phyloP scores from a whole-genome alignment of 53 echinoderm and acorn worm genomes.

The Antedon mediterranea region DNA sequence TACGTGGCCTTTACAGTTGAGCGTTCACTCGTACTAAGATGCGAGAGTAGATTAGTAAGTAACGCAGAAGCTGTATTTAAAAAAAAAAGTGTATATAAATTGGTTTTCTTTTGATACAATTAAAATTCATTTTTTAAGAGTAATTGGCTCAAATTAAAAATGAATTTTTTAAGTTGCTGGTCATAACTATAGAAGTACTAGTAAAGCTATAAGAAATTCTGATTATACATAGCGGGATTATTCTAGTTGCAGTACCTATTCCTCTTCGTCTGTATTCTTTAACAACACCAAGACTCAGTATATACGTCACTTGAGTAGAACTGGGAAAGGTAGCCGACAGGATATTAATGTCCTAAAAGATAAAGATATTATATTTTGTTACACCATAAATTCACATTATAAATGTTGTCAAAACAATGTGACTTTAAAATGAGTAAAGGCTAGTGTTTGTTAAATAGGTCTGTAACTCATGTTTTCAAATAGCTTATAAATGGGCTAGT shows the following conservation, averaged over 20 bases:
- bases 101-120: no score
- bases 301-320: constrained; percentile 95
- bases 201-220: no score
- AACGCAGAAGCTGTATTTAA: constrained; percentile 56
- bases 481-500: no score
- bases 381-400: no score
- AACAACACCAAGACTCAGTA: constrained; percentile 89
- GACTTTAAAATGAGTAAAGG: no score
- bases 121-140: no score
- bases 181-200: not conserved
- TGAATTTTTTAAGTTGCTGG: not conserved
- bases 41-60: constrained; percentile 66
- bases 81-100: no score
- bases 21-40: constrained; percentile 46
- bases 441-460: no score
- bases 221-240: no score
- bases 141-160: not conserved
- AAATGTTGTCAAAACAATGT: no score
- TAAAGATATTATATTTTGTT: not conserved
- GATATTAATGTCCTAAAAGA: constrained; percentile 70
- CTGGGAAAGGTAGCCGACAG: constrained; percentile 82
- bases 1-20: constrained; percentile 76
- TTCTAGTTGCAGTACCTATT: no score
- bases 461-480: no score
- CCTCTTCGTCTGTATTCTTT: constrained; percentile 72